Percentiles rank a stretch among this genome's conserved stretches.
phyloP scores from a whole-genome alignment of 2,888 invertebrate genomes.

The Dusona sp. region DNA sequence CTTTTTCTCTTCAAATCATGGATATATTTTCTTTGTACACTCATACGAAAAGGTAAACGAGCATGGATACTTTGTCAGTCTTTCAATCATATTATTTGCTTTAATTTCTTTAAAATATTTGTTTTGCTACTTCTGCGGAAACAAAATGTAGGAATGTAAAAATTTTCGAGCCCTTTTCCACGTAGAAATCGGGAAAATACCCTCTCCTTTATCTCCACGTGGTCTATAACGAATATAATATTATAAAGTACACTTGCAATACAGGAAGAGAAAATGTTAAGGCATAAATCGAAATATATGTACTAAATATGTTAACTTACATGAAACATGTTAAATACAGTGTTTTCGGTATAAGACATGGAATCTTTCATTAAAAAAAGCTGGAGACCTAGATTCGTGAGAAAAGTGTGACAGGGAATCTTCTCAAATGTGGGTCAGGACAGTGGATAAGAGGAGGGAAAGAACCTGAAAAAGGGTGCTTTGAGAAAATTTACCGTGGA shows the following conservation, averaged over 20 bases:
- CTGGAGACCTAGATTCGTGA: conserved; percentile 17
- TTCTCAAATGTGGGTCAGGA: conserved; percentile 35
- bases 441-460: conserved; percentile 9
- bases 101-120: neutral
- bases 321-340: neutral
- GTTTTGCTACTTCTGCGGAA: too few relatives aligned
- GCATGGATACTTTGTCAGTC: neutral
- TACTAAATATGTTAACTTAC: neutral
- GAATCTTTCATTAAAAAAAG: neutral
- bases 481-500: conserved; percentile 49
- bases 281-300: neutral
- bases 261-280: neutral
- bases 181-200: too few relatives aligned
- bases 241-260: neutral
- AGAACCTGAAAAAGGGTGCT: conserved; percentile 30
- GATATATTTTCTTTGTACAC: neutral
- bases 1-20: neutral
- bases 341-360: neutral
- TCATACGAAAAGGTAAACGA: neutral
- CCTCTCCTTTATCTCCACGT: too few relatives aligned
- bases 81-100: neutral
- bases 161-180: too few relatives aligned
- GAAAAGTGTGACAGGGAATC: conserved; percentile 17
- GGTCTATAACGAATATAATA: neutral
- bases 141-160: too few relatives aligned